These are phyloP conservation scores for Sarcophaga variegata DNA, from an alignment of 2,888 invertebrate genomes.

Conservation along the genomic window DNA sequence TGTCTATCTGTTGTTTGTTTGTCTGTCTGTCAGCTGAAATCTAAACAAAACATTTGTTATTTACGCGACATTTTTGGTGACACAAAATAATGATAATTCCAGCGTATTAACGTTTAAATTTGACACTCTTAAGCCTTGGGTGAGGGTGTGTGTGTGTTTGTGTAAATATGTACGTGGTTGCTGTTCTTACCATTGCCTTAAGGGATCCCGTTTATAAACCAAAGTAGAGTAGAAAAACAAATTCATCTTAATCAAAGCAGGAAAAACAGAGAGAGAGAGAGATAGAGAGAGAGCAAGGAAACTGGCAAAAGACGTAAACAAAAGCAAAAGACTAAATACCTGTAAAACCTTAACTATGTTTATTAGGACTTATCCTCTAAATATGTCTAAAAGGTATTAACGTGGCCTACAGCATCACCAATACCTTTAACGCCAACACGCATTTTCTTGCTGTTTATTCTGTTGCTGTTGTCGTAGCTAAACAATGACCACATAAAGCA, in stretches of 20 bases:
- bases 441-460: no score
- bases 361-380: constrained; percentile 40
- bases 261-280: neutral
- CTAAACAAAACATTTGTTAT: constrained; percentile 53
- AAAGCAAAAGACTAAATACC: constrained; percentile 41
- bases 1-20: neutral
- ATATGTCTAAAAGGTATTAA: constrained; percentile 66
- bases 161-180: neutral
- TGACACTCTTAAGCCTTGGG: constrained; percentile 56
- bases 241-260: constrained; percentile 43
- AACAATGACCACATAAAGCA: constrained; percentile 47
- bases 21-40: constrained; percentile 33
- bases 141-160: neutral
- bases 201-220: constrained; percentile 19
- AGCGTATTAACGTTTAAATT: constrained; percentile 66
- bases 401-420: constrained; percentile 11
- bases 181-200: neutral
- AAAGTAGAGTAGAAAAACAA: constrained; percentile 5
- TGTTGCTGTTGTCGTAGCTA: constrained; percentile 13
- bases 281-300: neutral
- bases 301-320: constrained; percentile 11
- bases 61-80: constrained; percentile 61
- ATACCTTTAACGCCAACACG: constrained; percentile 2
- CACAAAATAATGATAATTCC: constrained; percentile 70
- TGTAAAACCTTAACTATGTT: constrained; percentile 50